Conservation (phyloP, 2,888 invertebrate genomes). For the Blera fallax region DNA sequence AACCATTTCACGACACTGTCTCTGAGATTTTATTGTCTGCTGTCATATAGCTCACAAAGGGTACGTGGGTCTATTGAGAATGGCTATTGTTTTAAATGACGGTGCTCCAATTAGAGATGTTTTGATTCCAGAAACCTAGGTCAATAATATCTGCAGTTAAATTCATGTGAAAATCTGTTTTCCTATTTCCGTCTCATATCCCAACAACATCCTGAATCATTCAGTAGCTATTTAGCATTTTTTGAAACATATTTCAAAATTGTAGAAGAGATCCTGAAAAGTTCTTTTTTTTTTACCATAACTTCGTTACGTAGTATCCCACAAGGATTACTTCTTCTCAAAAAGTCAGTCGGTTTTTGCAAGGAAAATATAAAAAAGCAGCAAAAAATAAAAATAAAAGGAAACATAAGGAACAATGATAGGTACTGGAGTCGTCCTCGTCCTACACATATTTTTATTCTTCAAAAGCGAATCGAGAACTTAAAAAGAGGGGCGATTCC, state of each 20-base stretch:
- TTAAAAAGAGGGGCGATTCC: constrained; percentile 2
- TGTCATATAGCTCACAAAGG: not conserved
- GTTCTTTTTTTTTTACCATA: constrained; percentile 11
- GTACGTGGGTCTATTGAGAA: not conserved
- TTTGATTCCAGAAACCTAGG: not conserved
- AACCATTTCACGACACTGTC: constrained; percentile 23
- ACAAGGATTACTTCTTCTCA: constrained; percentile 10
- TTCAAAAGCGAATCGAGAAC: constrained; percentile 1
- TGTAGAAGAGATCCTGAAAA: not conserved
- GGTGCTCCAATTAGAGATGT: constrained; percentile 26
- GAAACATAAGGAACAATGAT: constrained; percentile 4
- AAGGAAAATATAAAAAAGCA: not conserved
- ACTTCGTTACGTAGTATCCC: constrained; percentile 34
- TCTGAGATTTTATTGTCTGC: constrained; percentile 38
- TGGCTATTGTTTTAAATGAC: not conserved
- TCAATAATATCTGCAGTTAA: not conserved
- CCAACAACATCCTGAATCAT: constrained; percentile 35
- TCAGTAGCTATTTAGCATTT: constrained; percentile 37
- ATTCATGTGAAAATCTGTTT: not conserved
- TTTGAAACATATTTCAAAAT: constrained; percentile 4
- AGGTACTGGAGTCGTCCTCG: not conserved
- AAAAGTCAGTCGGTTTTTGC: not conserved
- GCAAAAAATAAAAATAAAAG: not conserved
- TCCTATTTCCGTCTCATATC: constrained; percentile 10
- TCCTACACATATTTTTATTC: not conserved